Evolutionary conservation across 2,797 vertebrate genomes (phyloP).

Genomic region (Psittacula echo): DNA sequence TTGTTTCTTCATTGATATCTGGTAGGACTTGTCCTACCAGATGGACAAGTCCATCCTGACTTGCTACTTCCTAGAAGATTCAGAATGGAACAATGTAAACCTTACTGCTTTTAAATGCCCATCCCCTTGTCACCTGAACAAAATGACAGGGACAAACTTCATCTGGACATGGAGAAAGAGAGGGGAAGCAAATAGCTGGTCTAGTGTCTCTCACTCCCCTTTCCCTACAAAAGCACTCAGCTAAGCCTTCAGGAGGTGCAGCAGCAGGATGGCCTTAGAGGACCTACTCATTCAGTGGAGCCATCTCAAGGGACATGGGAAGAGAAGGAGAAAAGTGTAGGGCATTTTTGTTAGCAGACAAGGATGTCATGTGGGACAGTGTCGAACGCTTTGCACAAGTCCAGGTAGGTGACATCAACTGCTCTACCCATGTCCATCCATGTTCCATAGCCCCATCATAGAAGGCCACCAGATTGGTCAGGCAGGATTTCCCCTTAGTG

Average conservation of each 20-base stretch:
- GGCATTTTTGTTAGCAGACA: not conserved
- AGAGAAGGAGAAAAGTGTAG: not conserved
- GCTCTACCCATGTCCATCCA: no score
- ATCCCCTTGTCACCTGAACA: not conserved
- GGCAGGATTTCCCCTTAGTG: no score
- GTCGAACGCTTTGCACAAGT: no score
- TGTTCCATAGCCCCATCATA: no score
- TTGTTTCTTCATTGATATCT: not conserved
- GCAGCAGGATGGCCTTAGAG: not conserved
- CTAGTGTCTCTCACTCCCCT: not conserved
- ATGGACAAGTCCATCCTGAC: not conserved
- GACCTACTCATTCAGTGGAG: not conserved
- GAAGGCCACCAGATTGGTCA: no score
- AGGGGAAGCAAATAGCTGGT: not conserved
- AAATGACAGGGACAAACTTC: not conserved
- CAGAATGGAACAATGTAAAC: not conserved
- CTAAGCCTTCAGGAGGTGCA: not conserved
- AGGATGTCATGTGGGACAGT: no score
- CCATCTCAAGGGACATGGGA: not conserved
- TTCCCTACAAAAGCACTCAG: not conserved
- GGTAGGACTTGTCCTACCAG: not conserved
- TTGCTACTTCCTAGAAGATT: not conserved
- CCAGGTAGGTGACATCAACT: no score
- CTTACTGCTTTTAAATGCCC: not conserved
- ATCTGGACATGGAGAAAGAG: not conserved